Evolutionary conservation across 92 coral and sea anemone species (phyloP), one percentile per base, ranked within the genome.

Genomic region (Palythoa caribaeorum): DNA sequence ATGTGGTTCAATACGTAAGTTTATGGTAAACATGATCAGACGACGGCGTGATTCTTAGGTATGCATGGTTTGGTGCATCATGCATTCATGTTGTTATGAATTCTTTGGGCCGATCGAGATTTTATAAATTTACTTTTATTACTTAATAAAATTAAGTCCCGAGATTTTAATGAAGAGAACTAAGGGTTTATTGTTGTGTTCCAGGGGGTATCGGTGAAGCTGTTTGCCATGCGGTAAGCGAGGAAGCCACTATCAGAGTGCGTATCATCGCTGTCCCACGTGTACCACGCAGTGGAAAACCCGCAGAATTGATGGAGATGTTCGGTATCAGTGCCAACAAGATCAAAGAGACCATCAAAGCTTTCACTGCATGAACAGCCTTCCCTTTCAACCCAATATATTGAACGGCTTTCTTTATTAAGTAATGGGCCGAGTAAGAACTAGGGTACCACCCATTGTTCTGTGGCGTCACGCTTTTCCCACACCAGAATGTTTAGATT

Each of bases 131-230:
- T 44, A 40, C 5, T 40, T 3, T 44, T 44, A 4, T 3, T 44
- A 44, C 3, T 3, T 7, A 1, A 4, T 3, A 44, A 1, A 44
- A 44, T 4, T 44, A 44, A 44, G 48, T 44, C 48, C 48, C 48
- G 48, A n/a, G n/a, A n/a, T n/a, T n/a, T n/a, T n/a, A n/a, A 44
- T 40, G 5, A 2, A 44, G 0, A 44, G 48, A 44, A 7, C 48
- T 44, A 44, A 44, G 48, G 48, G 6, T 44, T 44, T 44, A 2
- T 59, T 59, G 16, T 59, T 59, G 65, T 59, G 6, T 39, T 35
- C 57, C 77, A 96, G 98, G 98, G 40, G 98, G 98, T 65, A 87
- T 97, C 69, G 99, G 99, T 35, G 99, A 97, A 83, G 96, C 99
- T 50, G 97, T 97, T 38, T 91, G 93, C 63, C 83, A 93, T 54